Percentiles rank a stretch among this genome's conserved stretches.
Evolutionary conservation across 2,797 vertebrate species (phyloP).

Genomic region (Scolopax rusticola): DNA sequence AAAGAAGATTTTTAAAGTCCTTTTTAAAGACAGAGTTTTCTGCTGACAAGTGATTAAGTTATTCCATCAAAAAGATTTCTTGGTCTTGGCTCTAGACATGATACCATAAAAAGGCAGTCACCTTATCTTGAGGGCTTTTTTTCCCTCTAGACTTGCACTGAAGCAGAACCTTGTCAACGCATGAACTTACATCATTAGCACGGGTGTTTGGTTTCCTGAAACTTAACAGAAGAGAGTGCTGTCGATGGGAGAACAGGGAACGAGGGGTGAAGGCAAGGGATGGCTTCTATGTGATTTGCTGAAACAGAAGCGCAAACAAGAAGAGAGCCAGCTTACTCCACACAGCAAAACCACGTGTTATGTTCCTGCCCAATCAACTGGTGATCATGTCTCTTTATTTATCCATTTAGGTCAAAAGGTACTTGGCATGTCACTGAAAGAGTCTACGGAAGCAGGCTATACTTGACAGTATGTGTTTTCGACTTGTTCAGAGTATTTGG

Average conservation of each 20-base stretch:
- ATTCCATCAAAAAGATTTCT: constrained; percentile 43
- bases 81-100: constrained; percentile 13
- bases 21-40: neutral
- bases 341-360: neutral
- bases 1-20: neutral
- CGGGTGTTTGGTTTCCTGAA: constrained; percentile 69
- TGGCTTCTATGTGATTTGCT: constrained; percentile 29
- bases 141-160: neutral
- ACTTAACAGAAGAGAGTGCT: constrained; percentile 10
- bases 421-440: neutral
- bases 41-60: constrained; percentile 69
- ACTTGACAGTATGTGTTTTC: neutral
- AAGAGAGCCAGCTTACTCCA: constrained; percentile 52
- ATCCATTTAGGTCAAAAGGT: neutral
- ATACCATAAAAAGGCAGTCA: constrained; percentile 11
- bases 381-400: neutral
- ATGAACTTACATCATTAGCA: constrained; percentile 56
- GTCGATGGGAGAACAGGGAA: neutral
- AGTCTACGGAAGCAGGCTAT: neutral
- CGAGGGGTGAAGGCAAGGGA: neutral
- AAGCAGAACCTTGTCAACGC: constrained; percentile 54
- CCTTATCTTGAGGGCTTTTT: neutral
- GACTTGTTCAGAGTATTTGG: neutral
- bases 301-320: constrained; percentile 64
- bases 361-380: neutral